phyloP scores from a whole-genome alignment of 2,888 invertebrate species.

The Lithophane socia region DNA sequence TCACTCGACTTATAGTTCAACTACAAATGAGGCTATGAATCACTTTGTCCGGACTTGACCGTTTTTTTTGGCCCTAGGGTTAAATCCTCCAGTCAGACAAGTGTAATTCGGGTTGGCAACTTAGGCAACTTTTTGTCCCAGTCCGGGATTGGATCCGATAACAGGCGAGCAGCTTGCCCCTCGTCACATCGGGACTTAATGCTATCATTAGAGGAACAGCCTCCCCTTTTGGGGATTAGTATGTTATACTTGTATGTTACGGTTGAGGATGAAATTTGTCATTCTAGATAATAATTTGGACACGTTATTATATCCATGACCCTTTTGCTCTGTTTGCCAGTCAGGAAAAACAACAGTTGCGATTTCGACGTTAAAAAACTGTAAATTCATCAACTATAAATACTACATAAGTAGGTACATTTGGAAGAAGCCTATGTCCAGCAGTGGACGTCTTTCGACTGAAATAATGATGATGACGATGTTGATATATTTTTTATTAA shows the following conservation, averaged over 20 bases:
- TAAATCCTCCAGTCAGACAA: conserved; percentile 12
- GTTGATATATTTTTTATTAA: not conserved
- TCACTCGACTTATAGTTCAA: conserved; percentile 4
- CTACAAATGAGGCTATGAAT: conserved; percentile 16
- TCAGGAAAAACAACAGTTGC: not conserved
- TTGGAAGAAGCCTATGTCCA: not conserved
- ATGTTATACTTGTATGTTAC: conserved; percentile 27
- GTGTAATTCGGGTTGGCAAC: conserved; percentile 28
- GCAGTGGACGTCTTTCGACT: not conserved
- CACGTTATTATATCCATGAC: not conserved
- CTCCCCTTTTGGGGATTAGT: conserved; percentile 37
- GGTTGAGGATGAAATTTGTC: conserved; percentile 18
- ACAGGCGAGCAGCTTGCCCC: conserved; percentile 43
- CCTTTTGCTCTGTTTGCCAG: not conserved
- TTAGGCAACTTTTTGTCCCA: conserved; percentile 46
- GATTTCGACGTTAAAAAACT: not conserved
- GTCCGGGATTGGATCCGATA: conserved; percentile 39
- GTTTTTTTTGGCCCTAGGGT: not conserved
- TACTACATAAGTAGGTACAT: not conserved
- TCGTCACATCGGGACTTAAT: conserved; percentile 50
- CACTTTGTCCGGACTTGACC: not conserved
- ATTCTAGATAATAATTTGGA: not conserved
- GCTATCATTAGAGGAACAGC: conserved; percentile 49
- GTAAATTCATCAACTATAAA: too few species aligned
- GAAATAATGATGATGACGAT: not conserved